Conservation (phyloP, 2,888 invertebrate genomes). For the Parasteatoda lunata region DNA sequence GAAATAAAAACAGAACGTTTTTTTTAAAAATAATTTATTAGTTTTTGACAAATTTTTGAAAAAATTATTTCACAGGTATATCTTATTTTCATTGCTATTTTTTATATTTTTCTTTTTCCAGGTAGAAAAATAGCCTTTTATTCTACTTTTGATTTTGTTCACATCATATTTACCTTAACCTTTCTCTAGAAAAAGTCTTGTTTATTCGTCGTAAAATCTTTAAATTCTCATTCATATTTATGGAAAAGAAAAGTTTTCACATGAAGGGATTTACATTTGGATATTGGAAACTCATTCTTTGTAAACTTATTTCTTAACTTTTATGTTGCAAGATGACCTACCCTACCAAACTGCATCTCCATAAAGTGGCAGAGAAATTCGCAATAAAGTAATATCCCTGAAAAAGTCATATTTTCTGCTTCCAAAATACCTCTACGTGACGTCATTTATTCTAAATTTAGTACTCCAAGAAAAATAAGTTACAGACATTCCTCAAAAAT, state of each 20-base stretch:
- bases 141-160: too few species aligned
- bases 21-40: too few species aligned
- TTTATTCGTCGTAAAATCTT: not conserved
- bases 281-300: constrained; percentile 3
- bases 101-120: too few species aligned
- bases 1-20: too few species aligned
- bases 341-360: not conserved
- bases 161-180: too few species aligned
- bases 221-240: constrained; percentile 1
- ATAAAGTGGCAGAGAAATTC: constrained; percentile 31
- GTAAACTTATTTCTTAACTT: not conserved
- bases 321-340: not conserved
- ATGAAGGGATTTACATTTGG: not conserved
- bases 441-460: constrained; percentile 47
- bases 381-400: constrained; percentile 52
- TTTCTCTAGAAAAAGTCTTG: too few species aligned
- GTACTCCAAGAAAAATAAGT: constrained; percentile 17
- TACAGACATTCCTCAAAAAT: constrained; percentile 35
- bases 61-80: too few species aligned
- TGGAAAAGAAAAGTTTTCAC: not conserved
- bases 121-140: too few species aligned
- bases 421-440: constrained; percentile 41
- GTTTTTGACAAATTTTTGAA: too few species aligned
- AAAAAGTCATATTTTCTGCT: not conserved
- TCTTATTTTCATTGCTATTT: too few species aligned